phyloP scores from a whole-genome alignment of 2,888 invertebrate species.

The Dynastes grantii region DNA sequence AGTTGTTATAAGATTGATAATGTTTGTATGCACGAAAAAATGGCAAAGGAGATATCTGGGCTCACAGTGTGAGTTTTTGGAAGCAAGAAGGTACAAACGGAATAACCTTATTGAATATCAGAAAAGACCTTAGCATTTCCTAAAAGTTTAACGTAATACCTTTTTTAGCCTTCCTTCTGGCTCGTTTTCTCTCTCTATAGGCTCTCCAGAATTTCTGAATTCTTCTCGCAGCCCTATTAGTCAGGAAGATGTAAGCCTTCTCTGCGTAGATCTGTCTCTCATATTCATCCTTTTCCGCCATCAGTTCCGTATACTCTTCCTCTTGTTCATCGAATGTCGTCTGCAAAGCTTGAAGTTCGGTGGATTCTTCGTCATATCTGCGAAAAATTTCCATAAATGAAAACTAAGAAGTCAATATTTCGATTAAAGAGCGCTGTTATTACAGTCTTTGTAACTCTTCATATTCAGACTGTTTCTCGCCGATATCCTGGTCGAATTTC shows the following conservation, averaged over 20 bases:
- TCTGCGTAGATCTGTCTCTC: constrained; percentile 73
- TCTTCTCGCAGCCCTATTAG: constrained; percentile 63
- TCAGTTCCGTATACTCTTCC: constrained; percentile 72
- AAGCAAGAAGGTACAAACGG: no score
- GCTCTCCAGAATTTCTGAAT: constrained; percentile 68
- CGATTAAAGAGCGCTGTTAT: background rate
- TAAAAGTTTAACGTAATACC: constrained; percentile 40
- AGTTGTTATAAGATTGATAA: no score
- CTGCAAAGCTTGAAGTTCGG: constrained; percentile 71
- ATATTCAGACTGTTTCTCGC: constrained; percentile 73
- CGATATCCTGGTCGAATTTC: constrained; percentile 76
- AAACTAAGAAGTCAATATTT: constrained; percentile 13
- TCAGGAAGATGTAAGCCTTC: constrained; percentile 67
- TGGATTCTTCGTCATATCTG: constrained; percentile 72
- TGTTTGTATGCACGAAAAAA: no score
- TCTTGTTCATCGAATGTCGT: constrained; percentile 73
- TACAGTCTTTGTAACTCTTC: constrained; percentile 71
- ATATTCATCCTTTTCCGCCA: constrained; percentile 75
- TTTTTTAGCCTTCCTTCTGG: constrained; percentile 57
- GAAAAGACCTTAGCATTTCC: no score
- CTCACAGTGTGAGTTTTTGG: no score
- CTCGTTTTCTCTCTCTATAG: constrained; percentile 56
- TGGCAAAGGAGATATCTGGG: no score
- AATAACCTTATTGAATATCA: no score
- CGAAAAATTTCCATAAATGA: background rate